These are phyloP conservation scores for Parnassius apollo DNA, from an alignment of 2,888 invertebrate genomes.

Conservation along the genomic window DNA sequence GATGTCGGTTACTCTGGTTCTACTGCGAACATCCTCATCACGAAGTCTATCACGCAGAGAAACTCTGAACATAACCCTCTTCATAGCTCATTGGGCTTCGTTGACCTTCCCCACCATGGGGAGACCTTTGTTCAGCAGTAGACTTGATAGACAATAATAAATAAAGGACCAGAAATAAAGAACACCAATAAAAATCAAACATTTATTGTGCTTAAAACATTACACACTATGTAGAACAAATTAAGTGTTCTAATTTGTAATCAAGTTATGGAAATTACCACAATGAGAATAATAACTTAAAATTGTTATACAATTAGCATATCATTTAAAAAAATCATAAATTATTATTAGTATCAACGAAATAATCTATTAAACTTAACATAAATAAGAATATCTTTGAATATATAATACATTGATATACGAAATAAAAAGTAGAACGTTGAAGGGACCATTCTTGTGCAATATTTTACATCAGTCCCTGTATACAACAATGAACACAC, in stretches of 20 bases:
- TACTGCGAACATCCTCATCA: too few relatives aligned
- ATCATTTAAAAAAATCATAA: not conserved
- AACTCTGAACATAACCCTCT: too few relatives aligned
- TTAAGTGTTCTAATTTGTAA: not conserved
- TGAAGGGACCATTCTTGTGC: too few relatives aligned
- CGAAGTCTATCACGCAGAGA: too few relatives aligned
- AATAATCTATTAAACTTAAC: not conserved
- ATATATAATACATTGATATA: slow-evolving; percentile 3
- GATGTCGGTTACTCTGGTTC: too few relatives aligned
- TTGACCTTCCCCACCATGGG: too few relatives aligned
- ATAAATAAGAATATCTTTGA: not conserved
- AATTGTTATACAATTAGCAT: not conserved
- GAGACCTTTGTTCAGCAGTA: too few relatives aligned
- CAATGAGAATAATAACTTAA: not conserved
- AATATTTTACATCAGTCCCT: too few relatives aligned
- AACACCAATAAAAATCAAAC: slow-evolving; percentile 1
- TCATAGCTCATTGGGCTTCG: too few relatives aligned
- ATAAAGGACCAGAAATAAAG: not conserved
- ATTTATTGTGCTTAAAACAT: slow-evolving; percentile 19
- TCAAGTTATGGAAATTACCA: not conserved
- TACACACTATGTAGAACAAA: slow-evolving; percentile 1
- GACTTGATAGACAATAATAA: too few relatives aligned
- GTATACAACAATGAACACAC: too few relatives aligned
- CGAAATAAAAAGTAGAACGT: not conserved
- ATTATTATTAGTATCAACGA: not conserved